Evolutionary conservation across 2,888 invertebrate species (phyloP).

Genomic region (Beris chalybata): DNA sequence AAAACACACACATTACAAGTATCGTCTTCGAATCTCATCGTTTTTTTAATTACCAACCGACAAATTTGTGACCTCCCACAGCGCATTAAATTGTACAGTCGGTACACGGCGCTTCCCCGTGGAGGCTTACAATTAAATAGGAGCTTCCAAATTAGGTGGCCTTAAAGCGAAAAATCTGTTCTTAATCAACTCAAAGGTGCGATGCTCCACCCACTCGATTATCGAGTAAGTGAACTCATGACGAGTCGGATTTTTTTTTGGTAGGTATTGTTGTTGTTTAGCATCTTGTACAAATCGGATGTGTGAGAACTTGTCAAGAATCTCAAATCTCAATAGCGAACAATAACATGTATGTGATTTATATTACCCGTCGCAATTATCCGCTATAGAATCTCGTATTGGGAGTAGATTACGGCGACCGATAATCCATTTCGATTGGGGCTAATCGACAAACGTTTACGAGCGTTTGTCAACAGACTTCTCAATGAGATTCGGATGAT

Average conservation of each 20-base stretch:
- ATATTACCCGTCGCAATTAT: slow-evolving; percentile 9
- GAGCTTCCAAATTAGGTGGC: slow-evolving; percentile 31
- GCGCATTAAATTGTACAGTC: slow-evolving; percentile 21
- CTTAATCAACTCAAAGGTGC: slow-evolving; percentile 26
- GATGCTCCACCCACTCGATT: slow-evolving; percentile 18
- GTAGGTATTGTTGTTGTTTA: slow-evolving; percentile 6
- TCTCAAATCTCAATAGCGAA: slow-evolving; percentile 8
- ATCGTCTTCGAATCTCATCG: slow-evolving; percentile 9
- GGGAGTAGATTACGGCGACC: slow-evolving; percentile 4
- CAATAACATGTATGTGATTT: slow-evolving; percentile 12
- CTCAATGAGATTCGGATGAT: neutral
- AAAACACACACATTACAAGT: no score
- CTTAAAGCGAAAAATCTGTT: slow-evolving; percentile 24
- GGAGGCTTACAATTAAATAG: slow-evolving; percentile 25
- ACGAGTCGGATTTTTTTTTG: neutral
- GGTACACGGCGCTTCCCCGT: slow-evolving; percentile 7
- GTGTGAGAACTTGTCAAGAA: slow-evolving; percentile 15
- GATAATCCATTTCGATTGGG: neutral
- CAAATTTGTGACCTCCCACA: slow-evolving; percentile 23
- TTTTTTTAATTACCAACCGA: slow-evolving; percentile 28
- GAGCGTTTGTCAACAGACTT: slow-evolving; percentile 7
- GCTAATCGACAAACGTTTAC: slow-evolving; percentile 3
- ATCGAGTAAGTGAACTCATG: neutral
- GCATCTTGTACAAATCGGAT: neutral
- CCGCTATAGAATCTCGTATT: neutral